Conservation (phyloP, 2,797 vertebrate species). For the Tinamus major region DNA sequence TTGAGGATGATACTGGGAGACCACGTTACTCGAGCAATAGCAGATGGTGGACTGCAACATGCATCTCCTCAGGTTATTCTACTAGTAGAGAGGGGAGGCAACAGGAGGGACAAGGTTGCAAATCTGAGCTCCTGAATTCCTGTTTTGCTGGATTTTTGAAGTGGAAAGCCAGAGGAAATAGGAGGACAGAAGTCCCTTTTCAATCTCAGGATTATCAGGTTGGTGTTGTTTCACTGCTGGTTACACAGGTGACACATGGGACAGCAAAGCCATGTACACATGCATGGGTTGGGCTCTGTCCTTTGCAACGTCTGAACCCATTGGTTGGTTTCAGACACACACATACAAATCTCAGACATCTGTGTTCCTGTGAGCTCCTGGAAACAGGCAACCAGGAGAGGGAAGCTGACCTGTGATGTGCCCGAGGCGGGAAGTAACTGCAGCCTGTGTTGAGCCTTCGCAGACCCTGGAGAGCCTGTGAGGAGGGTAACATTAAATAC, state of each 20-base stretch:
- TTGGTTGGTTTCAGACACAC: not conserved
- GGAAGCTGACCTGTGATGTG: not conserved
- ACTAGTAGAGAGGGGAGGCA: not conserved
- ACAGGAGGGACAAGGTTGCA: not conserved
- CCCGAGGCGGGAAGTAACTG: not conserved
- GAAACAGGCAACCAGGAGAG: not conserved
- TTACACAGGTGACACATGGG: not conserved
- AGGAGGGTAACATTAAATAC: not conserved
- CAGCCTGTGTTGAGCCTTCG: not conserved
- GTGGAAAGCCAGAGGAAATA: not conserved
- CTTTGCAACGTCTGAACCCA: not conserved
- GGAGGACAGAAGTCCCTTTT: not conserved
- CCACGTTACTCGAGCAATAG: not conserved
- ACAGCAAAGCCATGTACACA: no score
- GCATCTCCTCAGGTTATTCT: not conserved
- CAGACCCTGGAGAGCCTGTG: not conserved
- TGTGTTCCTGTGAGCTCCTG: not conserved
- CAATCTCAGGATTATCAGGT: not conserved
- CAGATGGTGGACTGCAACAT: not conserved
- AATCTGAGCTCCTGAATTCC: not conserved
- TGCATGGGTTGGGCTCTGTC: accelerated
- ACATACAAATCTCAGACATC: not conserved
- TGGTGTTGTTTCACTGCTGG: not conserved
- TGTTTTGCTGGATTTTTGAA: not conserved
- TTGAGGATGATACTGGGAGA: not conserved